phyloP scores from a whole-genome alignment of 2,797 vertebrate species.

The Pipistrellus pipistrellus region DNA sequence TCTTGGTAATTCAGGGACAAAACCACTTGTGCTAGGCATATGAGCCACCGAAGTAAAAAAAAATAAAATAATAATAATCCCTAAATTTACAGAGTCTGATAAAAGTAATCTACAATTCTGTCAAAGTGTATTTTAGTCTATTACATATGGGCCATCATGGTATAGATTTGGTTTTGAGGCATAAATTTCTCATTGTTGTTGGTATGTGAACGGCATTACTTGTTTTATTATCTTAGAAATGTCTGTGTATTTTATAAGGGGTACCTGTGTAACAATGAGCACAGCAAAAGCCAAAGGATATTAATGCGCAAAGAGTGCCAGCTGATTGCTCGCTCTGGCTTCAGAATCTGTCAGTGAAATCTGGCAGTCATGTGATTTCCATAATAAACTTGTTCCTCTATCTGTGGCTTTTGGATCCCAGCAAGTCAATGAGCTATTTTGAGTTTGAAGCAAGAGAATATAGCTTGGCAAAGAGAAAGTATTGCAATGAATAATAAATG shows the following conservation, averaged over 20 bases:
- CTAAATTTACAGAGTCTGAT: background rate
- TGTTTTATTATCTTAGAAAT: conserved; percentile 76
- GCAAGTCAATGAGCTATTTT: conserved; percentile 67
- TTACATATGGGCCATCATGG: background rate
- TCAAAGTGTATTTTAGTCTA: conserved; percentile 17
- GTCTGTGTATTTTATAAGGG: conserved; percentile 61
- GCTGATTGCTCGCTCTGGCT: conserved; percentile 51
- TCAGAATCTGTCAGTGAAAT: conserved; percentile 74
- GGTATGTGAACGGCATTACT: conserved; percentile 66
- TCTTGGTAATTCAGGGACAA: conserved; percentile 41
- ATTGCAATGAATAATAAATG: conserved; percentile 70
- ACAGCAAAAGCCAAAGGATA: conserved; percentile 55
- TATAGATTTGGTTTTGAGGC: background rate
- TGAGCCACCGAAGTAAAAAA: background rate
- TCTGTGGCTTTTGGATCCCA: conserved; percentile 45
- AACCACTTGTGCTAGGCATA: background rate
- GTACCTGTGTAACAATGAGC: conserved; percentile 76
- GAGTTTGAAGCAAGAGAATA: conserved; percentile 60
- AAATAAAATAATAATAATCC: background rate
- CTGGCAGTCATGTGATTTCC: conserved; percentile 72
- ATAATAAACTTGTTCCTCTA: conserved; percentile 58
- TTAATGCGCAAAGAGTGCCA: conserved; percentile 41
- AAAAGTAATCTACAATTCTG: conserved; percentile 24
- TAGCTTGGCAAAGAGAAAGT: conserved; percentile 70
- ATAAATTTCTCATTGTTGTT: background rate